Base-by-base conservation (phyloP, 2,888 invertebrate species). In the Zygaena filipendulae region DNA sequence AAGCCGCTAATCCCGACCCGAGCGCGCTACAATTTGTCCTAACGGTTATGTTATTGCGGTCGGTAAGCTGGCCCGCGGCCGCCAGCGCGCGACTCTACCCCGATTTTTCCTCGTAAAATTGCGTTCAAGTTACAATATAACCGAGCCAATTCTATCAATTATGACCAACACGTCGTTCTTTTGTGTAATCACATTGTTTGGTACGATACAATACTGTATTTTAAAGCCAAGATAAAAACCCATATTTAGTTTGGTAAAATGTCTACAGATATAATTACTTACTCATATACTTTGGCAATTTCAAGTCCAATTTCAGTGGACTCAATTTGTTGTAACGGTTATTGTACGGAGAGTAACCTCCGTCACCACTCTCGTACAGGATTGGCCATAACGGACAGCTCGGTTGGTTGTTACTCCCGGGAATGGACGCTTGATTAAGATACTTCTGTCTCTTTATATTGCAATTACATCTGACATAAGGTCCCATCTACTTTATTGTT, bases 11-110 rank as follows among this genome's bases (percentile, higher is more conserved):
- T 75, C 72, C 71, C 47, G 52, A 47, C 51, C 58, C 58, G 49
- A 54, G 58, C 63, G 60, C 55, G 59, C 67, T 54, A 72, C 75
- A 72, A 75, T 77, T 75, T 74, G 74, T 72, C 62, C 60, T 64
- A 77, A 77, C 68, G 71, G 75, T 75, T 77, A 77, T 77, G 75
- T 77, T 75, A 77, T 70, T 72, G 71, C 72, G 69, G 71, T 59
- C 58, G 48, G 62, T 63, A 71, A 71, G 68, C 68, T 54, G 53
- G 45, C 53, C 45, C 35, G 34, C 42, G 25, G 29, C 23, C 47
- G 55, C 55, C 53, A 53, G 51, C 52, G 45, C 49, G 45, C 44
- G 43, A 42, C n/a, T n/a, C n/a, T n/a, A n/a, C 60, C 57, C 60
- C 62, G 69, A 72, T 68, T 70, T 69, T 63, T 59, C 57, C 53